Base-by-base conservation (phyloP, 2,888 invertebrate genomes). In the Drosophila stalkeri region DNA sequence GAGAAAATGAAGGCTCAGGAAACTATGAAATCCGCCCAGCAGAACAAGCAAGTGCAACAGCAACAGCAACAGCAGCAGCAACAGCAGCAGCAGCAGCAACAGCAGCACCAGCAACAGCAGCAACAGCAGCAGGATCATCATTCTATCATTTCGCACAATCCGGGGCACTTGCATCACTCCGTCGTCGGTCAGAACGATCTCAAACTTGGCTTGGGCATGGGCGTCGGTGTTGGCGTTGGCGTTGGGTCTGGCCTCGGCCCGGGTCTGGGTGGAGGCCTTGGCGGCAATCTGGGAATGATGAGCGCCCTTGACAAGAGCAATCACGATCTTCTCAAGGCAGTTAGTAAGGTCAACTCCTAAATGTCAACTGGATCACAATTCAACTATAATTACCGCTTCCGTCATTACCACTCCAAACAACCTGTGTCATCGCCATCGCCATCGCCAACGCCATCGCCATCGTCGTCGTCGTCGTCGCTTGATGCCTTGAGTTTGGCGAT, bases 1-100 rank as follows among this genome's bases (percentile, higher is more conserved):
- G 97, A 98, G 91, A 94, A 97, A 93, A 96, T 97, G 95, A 97
- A 97, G 93, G 97, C 97, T 91, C 97, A 97, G 93, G 97, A 97
- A 92, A 96, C 96, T 89, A 96, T 97, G 93, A 97, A 97, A 93
- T 97, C 97, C 93, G 96, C 96, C 91, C 96, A 96, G 93, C 95
- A 96, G 92, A 96, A 96, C 91, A 96, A 96, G 91, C 95, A 92
- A 77, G 92, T 93, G 86, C 91, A 87, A 77, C 91, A 90, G 73
- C 92, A 92, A 57, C 92, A 92, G 57, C 92, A 92, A 70, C 92
- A 92, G 71, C 92, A 91, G 60, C 92, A 92, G 46, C 91, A 91
- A 31, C 91, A 91, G 14, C 91, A 92, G 9, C 91, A 91, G 33
- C 91, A 91, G 47, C 89, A 88, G 6, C 90, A 90, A 11, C 90